Evolutionary conservation across 2,888 invertebrate genomes (phyloP).

Genomic region (Cactoblastis cactorum): DNA sequence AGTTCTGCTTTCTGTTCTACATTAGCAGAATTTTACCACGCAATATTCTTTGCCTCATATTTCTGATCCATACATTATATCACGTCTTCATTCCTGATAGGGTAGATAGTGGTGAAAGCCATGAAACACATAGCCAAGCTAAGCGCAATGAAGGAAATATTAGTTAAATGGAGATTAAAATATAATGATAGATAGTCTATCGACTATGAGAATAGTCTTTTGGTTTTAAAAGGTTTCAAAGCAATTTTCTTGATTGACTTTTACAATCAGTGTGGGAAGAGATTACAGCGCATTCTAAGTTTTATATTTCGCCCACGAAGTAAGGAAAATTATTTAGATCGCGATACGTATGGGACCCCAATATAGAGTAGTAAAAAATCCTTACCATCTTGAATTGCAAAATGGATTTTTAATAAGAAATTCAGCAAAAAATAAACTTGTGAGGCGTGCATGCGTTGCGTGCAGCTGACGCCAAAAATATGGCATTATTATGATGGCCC

Average conservation of each 20-base stretch:
- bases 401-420: constrained; percentile 43
- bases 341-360: not conserved
- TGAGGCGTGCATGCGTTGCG: constrained; percentile 55
- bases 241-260: too few relatives aligned
- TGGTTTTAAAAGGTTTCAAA: too few relatives aligned
- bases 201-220: too few relatives aligned
- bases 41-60: not conserved
- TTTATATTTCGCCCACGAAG: constrained; percentile 9
- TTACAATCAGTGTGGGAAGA: too few relatives aligned
- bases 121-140: too few relatives aligned
- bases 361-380: constrained; percentile 17
- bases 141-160: too few relatives aligned
- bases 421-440: constrained; percentile 42
- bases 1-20: constrained; percentile 33
- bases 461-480: constrained; percentile 77
- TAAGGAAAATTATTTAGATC: constrained; percentile 19
- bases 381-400: constrained; percentile 23
- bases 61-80: too few relatives aligned
- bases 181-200: too few relatives aligned
- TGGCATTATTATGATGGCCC: constrained; percentile 75
- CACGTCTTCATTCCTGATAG: too few relatives aligned
- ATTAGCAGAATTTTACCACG: not conserved
- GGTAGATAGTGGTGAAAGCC: too few relatives aligned
- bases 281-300: too few relatives aligned
- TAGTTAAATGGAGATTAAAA: too few relatives aligned